These are phyloP conservation scores for Sclerurus mexicanus DNA, from an alignment of 2,113 vertebrate species.

Conservation along the genomic window DNA sequence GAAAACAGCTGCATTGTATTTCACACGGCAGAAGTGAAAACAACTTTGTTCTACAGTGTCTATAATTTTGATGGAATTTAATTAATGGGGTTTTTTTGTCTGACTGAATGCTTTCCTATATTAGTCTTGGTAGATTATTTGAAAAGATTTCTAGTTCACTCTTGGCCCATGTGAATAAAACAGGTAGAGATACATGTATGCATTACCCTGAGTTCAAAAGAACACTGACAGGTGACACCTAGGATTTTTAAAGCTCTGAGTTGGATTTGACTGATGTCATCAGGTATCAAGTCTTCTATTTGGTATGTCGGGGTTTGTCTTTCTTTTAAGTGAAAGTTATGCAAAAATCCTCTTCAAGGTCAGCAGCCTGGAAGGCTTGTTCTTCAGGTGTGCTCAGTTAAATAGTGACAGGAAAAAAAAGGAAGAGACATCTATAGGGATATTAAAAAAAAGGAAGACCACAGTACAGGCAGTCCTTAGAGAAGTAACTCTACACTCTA, in stretches of 20 bases:
- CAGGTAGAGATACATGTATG: rapidly evolving
- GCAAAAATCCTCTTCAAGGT: not conserved
- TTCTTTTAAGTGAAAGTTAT: not conserved
- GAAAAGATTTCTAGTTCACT: not conserved
- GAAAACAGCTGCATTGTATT: not conserved
- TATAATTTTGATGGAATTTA: not conserved
- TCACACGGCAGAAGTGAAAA: not conserved
- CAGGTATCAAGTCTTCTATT: not conserved
- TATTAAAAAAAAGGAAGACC: not conserved
- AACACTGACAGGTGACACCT: not conserved
- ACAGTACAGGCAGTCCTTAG: not conserved
- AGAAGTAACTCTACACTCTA: not conserved
- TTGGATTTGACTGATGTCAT: not conserved
- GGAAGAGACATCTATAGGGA: not conserved
- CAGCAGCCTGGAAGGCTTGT: not conserved
- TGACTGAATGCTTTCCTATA: not conserved
- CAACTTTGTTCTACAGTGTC: not conserved
- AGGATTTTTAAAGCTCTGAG: not conserved
- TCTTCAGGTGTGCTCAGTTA: not conserved
- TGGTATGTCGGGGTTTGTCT: not conserved
- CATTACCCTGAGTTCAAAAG: not conserved
- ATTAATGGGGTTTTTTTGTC: constrained; percentile 15
- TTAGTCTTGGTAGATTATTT: not conserved
- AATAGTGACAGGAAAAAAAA: not conserved
- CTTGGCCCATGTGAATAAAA: not conserved